Conservation (phyloP, 2,797 vertebrate species). For the Melopsittacus undulatus region DNA sequence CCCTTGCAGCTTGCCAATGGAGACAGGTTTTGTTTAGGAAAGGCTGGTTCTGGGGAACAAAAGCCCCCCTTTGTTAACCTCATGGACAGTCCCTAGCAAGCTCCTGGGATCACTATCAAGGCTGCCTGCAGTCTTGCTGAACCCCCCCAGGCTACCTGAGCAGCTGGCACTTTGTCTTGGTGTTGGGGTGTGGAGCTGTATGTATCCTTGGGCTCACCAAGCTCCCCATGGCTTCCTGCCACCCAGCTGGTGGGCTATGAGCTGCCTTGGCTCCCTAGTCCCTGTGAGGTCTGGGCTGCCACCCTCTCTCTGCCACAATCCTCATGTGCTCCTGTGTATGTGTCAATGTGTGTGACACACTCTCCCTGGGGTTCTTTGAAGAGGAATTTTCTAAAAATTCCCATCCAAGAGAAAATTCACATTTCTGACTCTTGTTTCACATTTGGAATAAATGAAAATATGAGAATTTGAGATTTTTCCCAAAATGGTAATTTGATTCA, state of each 20-base stretch:
- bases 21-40: neutral
- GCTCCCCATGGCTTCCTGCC: fast-evolving
- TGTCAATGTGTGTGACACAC: neutral
- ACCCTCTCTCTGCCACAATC: fast-evolving
- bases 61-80: neutral
- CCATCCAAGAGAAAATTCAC: neutral
- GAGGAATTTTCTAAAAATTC: neutral
- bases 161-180: neutral
- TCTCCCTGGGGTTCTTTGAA: neutral
- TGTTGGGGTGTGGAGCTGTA: neutral
- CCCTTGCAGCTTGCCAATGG: neutral
- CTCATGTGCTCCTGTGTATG: fast-evolving
- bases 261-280: neutral
- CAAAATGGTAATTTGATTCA: neutral
- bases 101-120: neutral
- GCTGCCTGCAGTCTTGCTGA: neutral
- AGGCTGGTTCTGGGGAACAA: neutral
- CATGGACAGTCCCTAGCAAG: fast-evolving
- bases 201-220: fast-evolving
- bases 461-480: neutral
- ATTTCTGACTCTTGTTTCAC: neutral
- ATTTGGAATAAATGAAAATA: neutral
- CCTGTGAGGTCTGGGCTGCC: neutral
- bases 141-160: neutral
- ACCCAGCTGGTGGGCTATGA: fast-evolving